Conservation (phyloP, 2,888 invertebrate genomes). For the Caprella mutica region DNA sequence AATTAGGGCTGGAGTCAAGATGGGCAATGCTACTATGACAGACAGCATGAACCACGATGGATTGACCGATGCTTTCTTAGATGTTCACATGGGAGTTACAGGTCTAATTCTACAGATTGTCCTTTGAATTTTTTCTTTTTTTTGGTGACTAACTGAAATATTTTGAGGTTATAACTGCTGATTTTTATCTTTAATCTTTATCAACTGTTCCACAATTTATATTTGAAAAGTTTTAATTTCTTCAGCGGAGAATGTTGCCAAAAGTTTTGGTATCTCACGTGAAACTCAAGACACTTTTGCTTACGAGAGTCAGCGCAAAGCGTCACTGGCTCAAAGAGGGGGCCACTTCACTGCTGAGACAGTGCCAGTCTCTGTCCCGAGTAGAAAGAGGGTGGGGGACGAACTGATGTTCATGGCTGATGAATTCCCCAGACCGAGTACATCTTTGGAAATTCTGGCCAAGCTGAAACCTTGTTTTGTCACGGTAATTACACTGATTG, state of each 20-base stretch:
- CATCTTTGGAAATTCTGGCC: slow-evolving; percentile 50
- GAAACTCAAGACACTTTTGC: slow-evolving; percentile 61
- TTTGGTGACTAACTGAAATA: not conserved
- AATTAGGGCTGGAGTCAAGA: slow-evolving; percentile 53
- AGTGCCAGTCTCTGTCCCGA: slow-evolving; percentile 49
- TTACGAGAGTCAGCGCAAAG: slow-evolving; percentile 53
- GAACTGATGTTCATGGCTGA: slow-evolving; percentile 43
- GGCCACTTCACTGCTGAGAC: slow-evolving; percentile 61
- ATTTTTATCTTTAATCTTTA: not conserved
- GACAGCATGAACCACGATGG: slow-evolving; percentile 61
- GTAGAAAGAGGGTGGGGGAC: slow-evolving; percentile 11
- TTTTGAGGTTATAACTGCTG: not conserved
- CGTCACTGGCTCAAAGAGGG: slow-evolving; percentile 50
- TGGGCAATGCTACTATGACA: slow-evolving; percentile 52
- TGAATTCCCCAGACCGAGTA: slow-evolving; percentile 56
- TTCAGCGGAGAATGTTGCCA: slow-evolving; percentile 63
- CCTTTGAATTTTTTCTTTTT: too few species aligned
- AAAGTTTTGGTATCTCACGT: slow-evolving; percentile 52
- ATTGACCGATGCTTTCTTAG: slow-evolving; percentile 60
- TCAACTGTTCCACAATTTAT: too few species aligned
- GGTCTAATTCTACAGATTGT: too few species aligned
- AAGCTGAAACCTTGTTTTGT: slow-evolving; percentile 56
- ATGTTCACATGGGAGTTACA: slow-evolving; percentile 68
- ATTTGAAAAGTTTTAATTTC: not conserved
- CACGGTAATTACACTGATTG: slow-evolving; percentile 43